Evolutionary conservation across 2,113 vertebrate genomes (phyloP).

Genomic region (Platycercus adscitus): DNA sequence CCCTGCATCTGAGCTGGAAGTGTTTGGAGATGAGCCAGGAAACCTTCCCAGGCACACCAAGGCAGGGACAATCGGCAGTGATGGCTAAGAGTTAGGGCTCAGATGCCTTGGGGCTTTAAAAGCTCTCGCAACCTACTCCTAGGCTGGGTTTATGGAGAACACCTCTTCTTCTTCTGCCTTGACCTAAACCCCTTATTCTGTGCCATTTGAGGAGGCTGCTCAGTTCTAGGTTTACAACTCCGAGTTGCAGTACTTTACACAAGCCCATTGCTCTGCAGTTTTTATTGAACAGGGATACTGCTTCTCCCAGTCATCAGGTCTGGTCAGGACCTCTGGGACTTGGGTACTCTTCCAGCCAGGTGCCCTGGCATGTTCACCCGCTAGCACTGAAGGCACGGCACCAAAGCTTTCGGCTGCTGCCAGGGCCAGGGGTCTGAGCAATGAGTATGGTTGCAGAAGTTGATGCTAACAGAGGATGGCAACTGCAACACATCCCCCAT

Average conservation of each 20-base stretch:
- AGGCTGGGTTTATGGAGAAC: not conserved
- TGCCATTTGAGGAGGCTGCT: rapidly evolving
- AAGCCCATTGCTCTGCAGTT: not conserved
- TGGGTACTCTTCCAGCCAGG: not conserved
- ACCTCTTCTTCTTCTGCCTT: not conserved
- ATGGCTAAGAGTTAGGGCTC: not conserved
- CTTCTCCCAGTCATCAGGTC: not conserved
- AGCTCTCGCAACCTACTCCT: not conserved
- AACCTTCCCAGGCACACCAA: not conserved
- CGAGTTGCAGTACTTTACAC: rapidly evolving
- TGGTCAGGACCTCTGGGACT: too few species aligned
- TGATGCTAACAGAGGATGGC: rapidly evolving
- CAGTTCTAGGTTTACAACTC: not conserved
- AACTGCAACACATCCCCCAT: rapidly evolving
- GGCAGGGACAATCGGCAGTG: not conserved
- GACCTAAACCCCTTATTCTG: not conserved
- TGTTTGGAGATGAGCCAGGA: not conserved
- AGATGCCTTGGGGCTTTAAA: not conserved
- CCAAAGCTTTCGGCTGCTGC: not conserved
- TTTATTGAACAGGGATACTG: too few species aligned
- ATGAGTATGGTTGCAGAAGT: too few species aligned
- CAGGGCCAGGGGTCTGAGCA: not conserved
- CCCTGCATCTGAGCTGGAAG: not conserved
- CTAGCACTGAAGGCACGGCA: not conserved
- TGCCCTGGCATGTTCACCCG: rapidly evolving